These are phyloP conservation scores for Apus apus DNA, from an alignment of 2,113 vertebrate genomes.

Conservation along the genomic window DNA sequence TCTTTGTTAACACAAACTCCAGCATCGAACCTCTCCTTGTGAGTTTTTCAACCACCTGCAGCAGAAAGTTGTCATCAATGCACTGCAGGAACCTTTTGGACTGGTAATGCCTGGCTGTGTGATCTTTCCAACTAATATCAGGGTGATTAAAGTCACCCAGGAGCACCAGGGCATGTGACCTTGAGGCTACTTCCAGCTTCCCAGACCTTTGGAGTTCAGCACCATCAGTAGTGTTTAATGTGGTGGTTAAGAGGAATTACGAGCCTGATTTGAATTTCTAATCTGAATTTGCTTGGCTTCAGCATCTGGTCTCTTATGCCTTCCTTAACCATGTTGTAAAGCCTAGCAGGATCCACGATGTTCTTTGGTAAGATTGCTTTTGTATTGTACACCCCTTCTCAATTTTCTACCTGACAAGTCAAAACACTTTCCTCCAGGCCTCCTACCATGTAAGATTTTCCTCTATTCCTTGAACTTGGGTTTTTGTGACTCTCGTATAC, in stretches of 20 bases:
- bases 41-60: too few species aligned
- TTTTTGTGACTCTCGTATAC: background rate
- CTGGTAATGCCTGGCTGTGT: too few species aligned
- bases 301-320: background rate
- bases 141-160: too few species aligned
- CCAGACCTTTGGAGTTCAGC: background rate
- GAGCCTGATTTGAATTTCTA: background rate
- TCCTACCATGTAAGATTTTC: background rate
- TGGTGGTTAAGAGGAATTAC: background rate
- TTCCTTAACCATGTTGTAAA: background rate
- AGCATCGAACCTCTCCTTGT: too few species aligned
- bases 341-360: accelerated
- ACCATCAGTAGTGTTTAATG: background rate
- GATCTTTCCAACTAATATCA: too few species aligned
- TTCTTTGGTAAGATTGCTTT: background rate
- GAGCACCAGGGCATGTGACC: too few species aligned
- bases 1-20: too few species aligned
- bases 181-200: background rate
- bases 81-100: too few species aligned
- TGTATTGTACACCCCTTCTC: background rate
- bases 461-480: background rate
- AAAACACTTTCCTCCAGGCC: background rate
- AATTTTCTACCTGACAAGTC: background rate
- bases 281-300: background rate
- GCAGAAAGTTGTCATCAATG: too few species aligned